Conservation (phyloP, 92 coral and sea anemone genomes). For the Heliopora coerulea region DNA sequence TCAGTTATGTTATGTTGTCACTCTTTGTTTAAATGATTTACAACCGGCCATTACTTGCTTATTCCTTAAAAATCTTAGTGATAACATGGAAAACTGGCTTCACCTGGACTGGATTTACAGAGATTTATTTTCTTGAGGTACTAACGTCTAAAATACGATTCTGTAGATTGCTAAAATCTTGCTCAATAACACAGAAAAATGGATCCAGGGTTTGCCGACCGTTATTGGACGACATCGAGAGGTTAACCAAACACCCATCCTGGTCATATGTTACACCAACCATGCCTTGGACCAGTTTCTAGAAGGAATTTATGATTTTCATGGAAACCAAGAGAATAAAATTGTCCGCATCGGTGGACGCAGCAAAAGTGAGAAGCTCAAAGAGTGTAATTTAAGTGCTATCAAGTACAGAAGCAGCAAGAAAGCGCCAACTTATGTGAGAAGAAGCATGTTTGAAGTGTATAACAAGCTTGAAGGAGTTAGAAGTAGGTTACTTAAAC, state of each 20-base stretch:
- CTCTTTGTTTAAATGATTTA: no score
- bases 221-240: neutral
- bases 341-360: slow-evolving; percentile 89
- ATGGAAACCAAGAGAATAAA: slow-evolving; percentile 56
- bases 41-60: no score
- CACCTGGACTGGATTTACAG: no score
- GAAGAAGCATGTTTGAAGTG: neutral
- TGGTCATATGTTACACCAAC: slow-evolving; percentile 87
- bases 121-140: no score
- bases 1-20: no score
- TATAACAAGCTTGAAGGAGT: slow-evolving; percentile 2
- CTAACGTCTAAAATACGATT: neutral
- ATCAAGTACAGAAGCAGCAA: slow-evolving; percentile 49
- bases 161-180: slow-evolving; percentile 75
- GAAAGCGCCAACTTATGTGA: slow-evolving; percentile 4
- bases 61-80: no score
- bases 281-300: slow-evolving; percentile 95
- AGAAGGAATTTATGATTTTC: slow-evolving; percentile 86
- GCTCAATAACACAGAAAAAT: slow-evolving; percentile 68
- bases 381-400: slow-evolving; percentile 62
- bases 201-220: slow-evolving; percentile 68
- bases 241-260: slow-evolving; percentile 60
- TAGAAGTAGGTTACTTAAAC: slow-evolving; percentile 8
- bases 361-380: slow-evolving; percentile 72
- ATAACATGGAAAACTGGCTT: no score